Percentiles rank a stretch among this genome's conserved stretches.
phyloP scores from a whole-genome alignment of 2,113 vertebrate species.

The Morone chrysops region DNA sequence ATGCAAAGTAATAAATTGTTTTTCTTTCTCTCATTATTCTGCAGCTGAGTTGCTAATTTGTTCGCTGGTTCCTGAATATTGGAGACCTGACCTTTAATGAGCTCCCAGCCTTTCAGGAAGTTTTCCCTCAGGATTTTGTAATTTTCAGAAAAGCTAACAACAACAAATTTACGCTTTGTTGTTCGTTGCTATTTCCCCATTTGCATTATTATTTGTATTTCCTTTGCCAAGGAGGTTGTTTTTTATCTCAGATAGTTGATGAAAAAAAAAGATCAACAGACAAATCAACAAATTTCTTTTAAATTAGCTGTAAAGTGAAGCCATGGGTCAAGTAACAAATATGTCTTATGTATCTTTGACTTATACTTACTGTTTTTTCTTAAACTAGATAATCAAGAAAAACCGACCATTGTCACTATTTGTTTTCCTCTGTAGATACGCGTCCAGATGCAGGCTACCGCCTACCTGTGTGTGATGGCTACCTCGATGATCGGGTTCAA shows the following conservation, averaged over 20 bases:
- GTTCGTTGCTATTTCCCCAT: not conserved
- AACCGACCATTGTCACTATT: too few relatives aligned
- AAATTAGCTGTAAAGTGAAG: not conserved
- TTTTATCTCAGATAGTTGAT: not conserved
- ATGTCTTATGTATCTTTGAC: too few relatives aligned
- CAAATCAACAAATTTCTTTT: not conserved
- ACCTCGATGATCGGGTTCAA: too few relatives aligned
- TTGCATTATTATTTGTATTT: not conserved
- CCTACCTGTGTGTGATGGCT: too few relatives aligned
- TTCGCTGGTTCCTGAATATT: conserved; percentile 46
- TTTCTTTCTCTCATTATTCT: conserved; percentile 41
- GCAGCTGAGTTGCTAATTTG: conserved; percentile 38
- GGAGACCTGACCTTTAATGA: conserved; percentile 41
- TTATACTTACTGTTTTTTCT: too few relatives aligned
- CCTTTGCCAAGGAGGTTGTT: not conserved
- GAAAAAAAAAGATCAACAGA: not conserved
- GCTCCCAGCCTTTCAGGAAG: conserved; percentile 19
- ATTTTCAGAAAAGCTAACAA: conserved; percentile 29
- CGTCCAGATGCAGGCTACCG: too few relatives aligned
- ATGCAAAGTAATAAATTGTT: conserved; percentile 23
- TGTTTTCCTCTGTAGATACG: too few relatives aligned
- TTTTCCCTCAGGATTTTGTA: conserved; percentile 2
- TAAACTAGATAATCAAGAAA: too few relatives aligned
- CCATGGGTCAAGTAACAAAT: not conserved
- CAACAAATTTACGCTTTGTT: conserved; percentile 10